Conservation (phyloP, 2,113 vertebrate species). For the Charadrius vociferus region DNA sequence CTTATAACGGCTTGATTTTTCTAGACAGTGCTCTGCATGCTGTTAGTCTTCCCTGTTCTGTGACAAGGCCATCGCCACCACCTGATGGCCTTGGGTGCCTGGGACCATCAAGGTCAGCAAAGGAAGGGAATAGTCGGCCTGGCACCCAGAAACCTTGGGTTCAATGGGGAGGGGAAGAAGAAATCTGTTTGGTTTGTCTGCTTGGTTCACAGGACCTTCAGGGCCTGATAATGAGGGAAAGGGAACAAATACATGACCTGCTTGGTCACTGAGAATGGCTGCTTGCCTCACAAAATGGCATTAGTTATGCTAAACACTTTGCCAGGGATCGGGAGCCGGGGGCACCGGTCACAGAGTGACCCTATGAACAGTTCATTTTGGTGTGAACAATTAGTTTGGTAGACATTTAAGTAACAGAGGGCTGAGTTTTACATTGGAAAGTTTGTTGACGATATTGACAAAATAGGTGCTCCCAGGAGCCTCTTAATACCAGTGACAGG, state of each 20-base stretch:
- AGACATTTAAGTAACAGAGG: not conserved
- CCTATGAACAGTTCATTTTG: not conserved
- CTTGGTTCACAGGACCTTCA: not conserved
- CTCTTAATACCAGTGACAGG: not conserved
- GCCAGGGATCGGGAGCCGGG: not conserved
- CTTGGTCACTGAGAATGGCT: not conserved
- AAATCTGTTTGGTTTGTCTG: not conserved
- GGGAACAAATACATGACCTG: rapidly evolving
- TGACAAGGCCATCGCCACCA: not conserved
- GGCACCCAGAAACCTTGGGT: not conserved
- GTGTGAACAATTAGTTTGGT: not conserved
- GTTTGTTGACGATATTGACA: not conserved
- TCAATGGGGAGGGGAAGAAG: not conserved
- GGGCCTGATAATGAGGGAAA: not conserved
- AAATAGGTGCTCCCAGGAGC: not conserved
- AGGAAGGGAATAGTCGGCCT: not conserved
- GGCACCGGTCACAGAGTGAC: rapidly evolving
- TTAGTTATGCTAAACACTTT: not conserved
- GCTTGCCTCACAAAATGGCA: not conserved
- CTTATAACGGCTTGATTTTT: not conserved
- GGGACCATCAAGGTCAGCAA: not conserved
- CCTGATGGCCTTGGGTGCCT: not conserved
- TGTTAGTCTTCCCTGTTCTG: rapidly evolving
- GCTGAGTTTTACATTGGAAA: not conserved
- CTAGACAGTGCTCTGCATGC: not conserved